phyloP scores from a whole-genome alignment of 2,797 vertebrate species.

The Prunella strophiata region DNA sequence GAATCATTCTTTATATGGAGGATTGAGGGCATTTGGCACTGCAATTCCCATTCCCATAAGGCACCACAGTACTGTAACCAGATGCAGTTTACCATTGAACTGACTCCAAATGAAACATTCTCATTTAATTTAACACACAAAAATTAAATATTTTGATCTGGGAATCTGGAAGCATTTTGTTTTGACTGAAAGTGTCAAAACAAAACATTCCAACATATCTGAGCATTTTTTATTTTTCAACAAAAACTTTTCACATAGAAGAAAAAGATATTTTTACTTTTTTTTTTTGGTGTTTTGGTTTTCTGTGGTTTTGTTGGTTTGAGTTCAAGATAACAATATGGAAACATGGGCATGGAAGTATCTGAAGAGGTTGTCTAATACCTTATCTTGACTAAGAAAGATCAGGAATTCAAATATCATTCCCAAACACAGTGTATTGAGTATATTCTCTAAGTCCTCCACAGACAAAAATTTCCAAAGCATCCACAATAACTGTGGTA shows the following conservation, averaged over 20 bases:
- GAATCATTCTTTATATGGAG: not conserved
- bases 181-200: conserved; percentile 50
- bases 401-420: not conserved
- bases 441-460: not conserved
- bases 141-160: conserved; percentile 65
- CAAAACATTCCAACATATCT: not conserved
- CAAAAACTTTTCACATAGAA: not conserved
- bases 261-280: not conserved
- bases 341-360: not conserved
- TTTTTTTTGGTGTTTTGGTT: not conserved
- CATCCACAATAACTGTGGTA: not conserved
- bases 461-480: not conserved
- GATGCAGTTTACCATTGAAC: conserved; percentile 54
- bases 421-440: fast-evolving
- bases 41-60: not conserved
- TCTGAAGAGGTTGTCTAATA: not conserved
- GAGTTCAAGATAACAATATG: not conserved
- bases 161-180: conserved; percentile 41
- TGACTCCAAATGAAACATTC: conserved; percentile 53
- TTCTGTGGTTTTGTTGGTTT: not conserved
- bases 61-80: conserved; percentile 33
- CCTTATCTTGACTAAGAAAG: not conserved
- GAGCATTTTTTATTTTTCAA: not conserved
- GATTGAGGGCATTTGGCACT: conserved; percentile 30
- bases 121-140: conserved; percentile 48